Evolutionary conservation across 2,113 vertebrate genomes (phyloP), one percentile per base, ranked within the genome.

Genomic region (Oxyura jamaicensis): DNA sequence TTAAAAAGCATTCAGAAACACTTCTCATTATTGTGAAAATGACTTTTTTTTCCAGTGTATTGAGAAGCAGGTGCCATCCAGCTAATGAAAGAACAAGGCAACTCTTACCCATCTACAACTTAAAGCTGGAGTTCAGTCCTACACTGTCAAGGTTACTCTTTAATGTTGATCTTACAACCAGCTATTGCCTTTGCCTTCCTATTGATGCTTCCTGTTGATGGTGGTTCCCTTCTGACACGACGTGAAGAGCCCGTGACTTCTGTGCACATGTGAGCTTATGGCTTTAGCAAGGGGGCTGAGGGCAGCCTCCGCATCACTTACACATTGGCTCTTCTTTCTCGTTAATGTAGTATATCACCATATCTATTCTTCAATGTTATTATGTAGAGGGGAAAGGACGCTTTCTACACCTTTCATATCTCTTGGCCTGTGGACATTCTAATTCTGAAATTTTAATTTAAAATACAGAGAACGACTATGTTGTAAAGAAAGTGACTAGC

Each of bases 391-490:
- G 22, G 20, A 62, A 89, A 65, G 26, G 39, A 69, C 26, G 18
- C 63, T n/a, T 29, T 28, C 36, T n/a, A 53, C 11, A 33, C 2
- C 4, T 74, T 77, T 68, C 46, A 35, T 0, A 3, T 59, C 5
- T 71, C 52, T 89, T 88, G 12, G 2, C 50, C 29, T 77, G 7
- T 26, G 36, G 46, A 53, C 15, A 25, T 84, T 81, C 59, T 83
- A 71, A 71, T 71, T 15, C 14, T 36, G 60, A 20, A 36, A 29
- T 92, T 85, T 89, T 52, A 81, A 82, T 94, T 81, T 78, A 84
- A 91, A 89, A 81, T 42, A 41, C 22, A 71, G 60, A 78, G 26
- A 77, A 86, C 8, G 10, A 41, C 25, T 60, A 1, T 42, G 11
- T 69, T 66, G 41, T 53, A 58, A 90, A 41, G 72, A 53, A 90